These are phyloP conservation scores for Lepeophtheirus salmonis DNA, from an alignment of 1,140 invertebrate species.

Conservation along the genomic window DNA sequence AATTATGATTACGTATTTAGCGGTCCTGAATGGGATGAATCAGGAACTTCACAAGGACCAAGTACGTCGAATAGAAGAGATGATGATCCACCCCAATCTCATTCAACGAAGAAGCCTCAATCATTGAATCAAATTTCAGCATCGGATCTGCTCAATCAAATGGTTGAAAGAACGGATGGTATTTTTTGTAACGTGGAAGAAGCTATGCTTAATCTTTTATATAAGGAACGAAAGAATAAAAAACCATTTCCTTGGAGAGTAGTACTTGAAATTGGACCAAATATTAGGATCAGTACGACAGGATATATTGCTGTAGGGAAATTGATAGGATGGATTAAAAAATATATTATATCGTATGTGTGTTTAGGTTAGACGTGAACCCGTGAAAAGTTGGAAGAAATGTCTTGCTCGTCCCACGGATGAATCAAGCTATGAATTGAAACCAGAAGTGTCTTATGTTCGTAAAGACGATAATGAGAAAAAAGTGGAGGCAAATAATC, in stretches of 20 bases:
- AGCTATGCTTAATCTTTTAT: constrained; percentile 1
- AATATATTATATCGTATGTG: no score
- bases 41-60: background rate
- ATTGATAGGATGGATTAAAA: no score
- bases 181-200: constrained; percentile 2
- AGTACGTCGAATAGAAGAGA: background rate
- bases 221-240: constrained; percentile 9
- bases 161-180: background rate
- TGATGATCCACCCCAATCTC: background rate
- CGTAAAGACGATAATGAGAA: constrained; percentile 3
- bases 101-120: background rate
- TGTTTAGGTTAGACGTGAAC: background rate
- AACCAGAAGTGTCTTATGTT: background rate
- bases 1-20: background rate
- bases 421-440: background rate
- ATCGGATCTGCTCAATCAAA: background rate
- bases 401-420: constrained; percentile 1
- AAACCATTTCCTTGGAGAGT: constrained; percentile 15
- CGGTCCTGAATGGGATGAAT: background rate
- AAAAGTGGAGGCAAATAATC: constrained; percentile 1
- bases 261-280: constrained; percentile 8
- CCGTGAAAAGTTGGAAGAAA: constrained; percentile 8
- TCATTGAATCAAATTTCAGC: background rate
- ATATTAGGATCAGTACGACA: constrained; percentile 8
- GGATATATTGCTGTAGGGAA: background rate